phyloP scores from a whole-genome alignment of 2,888 invertebrate species.

The Schrankia costaestrigalis region DNA sequence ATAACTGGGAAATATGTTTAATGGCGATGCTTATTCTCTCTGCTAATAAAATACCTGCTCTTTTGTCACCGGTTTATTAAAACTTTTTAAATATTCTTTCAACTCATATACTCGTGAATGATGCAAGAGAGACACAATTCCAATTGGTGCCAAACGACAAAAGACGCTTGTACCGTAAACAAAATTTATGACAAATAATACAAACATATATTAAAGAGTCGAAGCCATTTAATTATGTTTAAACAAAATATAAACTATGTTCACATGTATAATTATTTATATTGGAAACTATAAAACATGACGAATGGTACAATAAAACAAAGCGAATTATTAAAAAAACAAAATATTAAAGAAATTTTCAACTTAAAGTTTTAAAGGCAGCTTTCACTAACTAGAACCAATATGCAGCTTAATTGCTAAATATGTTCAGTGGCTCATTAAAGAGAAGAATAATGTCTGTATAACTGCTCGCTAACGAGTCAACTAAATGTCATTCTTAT shows the following conservation, averaged over 20 bases:
- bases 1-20: too few relatives aligned
- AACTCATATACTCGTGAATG: too few relatives aligned
- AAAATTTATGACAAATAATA: slow-evolving; percentile 15
- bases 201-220: slow-evolving; percentile 12
- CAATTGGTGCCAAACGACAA: slow-evolving; percentile 12
- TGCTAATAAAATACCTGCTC: too few relatives aligned
- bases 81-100: too few relatives aligned
- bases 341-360: slow-evolving; percentile 19
- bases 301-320: slow-evolving; percentile 33
- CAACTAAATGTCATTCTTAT: slow-evolving; percentile 22
- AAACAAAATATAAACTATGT: slow-evolving; percentile 26
- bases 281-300: slow-evolving; percentile 29
- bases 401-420: slow-evolving; percentile 33
- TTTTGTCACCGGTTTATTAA: too few relatives aligned
- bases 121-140: slow-evolving; percentile 8
- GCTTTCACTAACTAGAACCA: slow-evolving; percentile 33
- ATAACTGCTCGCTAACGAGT: slow-evolving; percentile 42
- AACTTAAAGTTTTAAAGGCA: slow-evolving; percentile 30
- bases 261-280: slow-evolving; percentile 26
- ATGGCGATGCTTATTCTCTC: too few relatives aligned
- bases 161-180: slow-evolving; percentile 19
- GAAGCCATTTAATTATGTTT: slow-evolving; percentile 16
- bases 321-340: slow-evolving; percentile 25
- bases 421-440: slow-evolving; percentile 34
- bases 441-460: slow-evolving; percentile 21